Conservation (phyloP, 2,888 invertebrate species). For the Tridacna gigas region DNA sequence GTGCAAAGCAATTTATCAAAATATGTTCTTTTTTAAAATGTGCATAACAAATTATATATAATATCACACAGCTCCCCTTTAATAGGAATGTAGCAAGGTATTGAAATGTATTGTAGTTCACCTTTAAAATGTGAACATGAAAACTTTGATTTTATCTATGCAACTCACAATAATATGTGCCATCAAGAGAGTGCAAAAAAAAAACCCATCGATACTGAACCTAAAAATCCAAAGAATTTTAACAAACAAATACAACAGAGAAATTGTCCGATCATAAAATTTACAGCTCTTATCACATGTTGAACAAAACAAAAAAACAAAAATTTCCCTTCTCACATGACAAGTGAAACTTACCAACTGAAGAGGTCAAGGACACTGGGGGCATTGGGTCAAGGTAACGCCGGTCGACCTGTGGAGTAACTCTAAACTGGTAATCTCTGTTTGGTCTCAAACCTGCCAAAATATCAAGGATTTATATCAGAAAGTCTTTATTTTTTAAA, state of each 20-base stretch:
- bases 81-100: not conserved
- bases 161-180: no score
- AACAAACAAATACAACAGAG: no score
- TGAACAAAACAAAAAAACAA: no score
- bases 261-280: no score
- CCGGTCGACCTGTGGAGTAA: conserved; percentile 97
- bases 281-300: no score
- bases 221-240: no score
- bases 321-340: no score
- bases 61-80: not conserved
- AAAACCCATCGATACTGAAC: no score
- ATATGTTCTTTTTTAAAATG: conserved; percentile 5
- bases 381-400: conserved; percentile 98
- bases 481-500: not conserved
- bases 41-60: not conserved
- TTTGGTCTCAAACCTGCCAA: conserved; percentile 70
- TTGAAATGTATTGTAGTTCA: no score
- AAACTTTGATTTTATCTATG: no score
- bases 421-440: conserved; percentile 96
- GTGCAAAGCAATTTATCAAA: not conserved
- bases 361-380: conserved; percentile 76
- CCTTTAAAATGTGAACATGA: no score
- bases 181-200: no score
- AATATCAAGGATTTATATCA: not conserved
- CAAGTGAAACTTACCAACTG: conserved; percentile 62